Percentiles rank a stretch among this genome's conserved stretches.
phyloP scores from a whole-genome alignment of 37 sponge, comb jelly and placozoan genomes.

The Geodia barretti region DNA sequence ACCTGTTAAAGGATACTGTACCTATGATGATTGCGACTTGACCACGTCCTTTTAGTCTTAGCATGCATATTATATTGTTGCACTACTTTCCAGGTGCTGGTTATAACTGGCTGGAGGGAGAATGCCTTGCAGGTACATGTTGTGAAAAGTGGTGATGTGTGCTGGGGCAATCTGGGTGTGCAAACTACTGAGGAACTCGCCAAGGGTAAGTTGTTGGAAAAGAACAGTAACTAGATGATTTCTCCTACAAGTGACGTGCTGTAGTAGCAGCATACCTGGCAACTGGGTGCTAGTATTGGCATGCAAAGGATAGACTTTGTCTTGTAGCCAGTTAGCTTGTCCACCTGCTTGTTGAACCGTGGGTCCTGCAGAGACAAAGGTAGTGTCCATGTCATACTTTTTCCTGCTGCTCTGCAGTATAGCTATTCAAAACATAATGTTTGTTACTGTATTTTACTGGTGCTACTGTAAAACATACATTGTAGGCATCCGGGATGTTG shows the following conservation, averaged over 20 bases:
- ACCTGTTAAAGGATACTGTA: slow-evolving; percentile 62
- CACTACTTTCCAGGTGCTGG: too few species aligned
- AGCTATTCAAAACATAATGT: too few species aligned
- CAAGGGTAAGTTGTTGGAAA: too few species aligned
- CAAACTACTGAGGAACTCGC: too few species aligned
- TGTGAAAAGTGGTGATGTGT: too few species aligned
- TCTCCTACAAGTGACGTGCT: too few species aligned
- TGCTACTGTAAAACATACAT: slow-evolving; percentile 68
- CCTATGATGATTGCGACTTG: too few species aligned
- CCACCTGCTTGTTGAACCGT: slow-evolving; percentile 79
- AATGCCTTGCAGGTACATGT: too few species aligned
- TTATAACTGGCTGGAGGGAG: too few species aligned
- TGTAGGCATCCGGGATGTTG: slow-evolving; percentile 86
- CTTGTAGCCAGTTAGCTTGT: slow-evolving; percentile 80
- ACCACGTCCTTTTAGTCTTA: not conserved
- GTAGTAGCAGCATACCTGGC: slow-evolving; percentile 71
- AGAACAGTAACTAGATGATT: too few species aligned
- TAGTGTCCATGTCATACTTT: not conserved
- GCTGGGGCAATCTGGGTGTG: too few species aligned
- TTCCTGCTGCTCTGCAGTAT: not conserved
- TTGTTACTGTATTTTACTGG: too few species aligned
- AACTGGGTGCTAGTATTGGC: slow-evolving; percentile 78
- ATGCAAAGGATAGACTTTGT: slow-evolving; percentile 89
- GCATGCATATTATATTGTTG: not conserved
- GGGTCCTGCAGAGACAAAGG: slow-evolving; percentile 47